Evolutionary conservation across 2,797 vertebrate genomes (phyloP).

Genomic region (Rhinoraja longicauda): DNA sequence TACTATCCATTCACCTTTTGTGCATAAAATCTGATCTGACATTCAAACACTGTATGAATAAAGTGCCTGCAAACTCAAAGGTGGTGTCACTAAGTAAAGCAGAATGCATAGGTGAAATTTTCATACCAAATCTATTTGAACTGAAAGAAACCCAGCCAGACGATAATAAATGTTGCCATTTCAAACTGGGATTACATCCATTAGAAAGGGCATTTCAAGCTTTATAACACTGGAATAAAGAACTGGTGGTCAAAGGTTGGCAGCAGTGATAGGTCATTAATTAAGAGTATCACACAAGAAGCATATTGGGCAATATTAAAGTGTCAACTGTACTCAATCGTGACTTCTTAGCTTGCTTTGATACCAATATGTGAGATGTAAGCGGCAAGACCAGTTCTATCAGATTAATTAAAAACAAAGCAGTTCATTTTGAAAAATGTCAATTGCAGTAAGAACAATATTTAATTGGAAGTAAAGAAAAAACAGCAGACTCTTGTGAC

Average conservation of each 20-base stretch:
- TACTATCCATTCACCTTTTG: slow-evolving; percentile 25
- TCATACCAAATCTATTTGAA: not conserved
- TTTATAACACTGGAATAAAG: not conserved
- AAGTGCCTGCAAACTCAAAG: slow-evolving; percentile 2
- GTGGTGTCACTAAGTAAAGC: not conserved
- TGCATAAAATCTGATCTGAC: not conserved
- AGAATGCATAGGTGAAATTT: not conserved
- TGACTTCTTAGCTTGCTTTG: not conserved
- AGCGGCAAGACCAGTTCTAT: not conserved
- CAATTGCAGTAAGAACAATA: not conserved
- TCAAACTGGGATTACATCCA: not conserved
- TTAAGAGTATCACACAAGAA: not conserved
- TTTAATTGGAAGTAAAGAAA: not conserved
- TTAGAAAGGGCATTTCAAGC: not conserved
- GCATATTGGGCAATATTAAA: not conserved
- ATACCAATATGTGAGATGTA: slow-evolving; percentile 3
- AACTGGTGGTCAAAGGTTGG: not conserved
- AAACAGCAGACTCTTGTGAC: not conserved
- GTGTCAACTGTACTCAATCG: not conserved
- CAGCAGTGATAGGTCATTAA: not conserved
- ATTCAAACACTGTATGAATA: slow-evolving; percentile 21
- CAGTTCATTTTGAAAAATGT: not conserved
- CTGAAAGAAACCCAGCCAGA: slow-evolving; percentile 20
- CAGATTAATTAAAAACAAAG: not conserved
- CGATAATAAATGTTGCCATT: not conserved